Conservation (phyloP, 1,140 invertebrate species). For the Drosophila miranda region DNA sequence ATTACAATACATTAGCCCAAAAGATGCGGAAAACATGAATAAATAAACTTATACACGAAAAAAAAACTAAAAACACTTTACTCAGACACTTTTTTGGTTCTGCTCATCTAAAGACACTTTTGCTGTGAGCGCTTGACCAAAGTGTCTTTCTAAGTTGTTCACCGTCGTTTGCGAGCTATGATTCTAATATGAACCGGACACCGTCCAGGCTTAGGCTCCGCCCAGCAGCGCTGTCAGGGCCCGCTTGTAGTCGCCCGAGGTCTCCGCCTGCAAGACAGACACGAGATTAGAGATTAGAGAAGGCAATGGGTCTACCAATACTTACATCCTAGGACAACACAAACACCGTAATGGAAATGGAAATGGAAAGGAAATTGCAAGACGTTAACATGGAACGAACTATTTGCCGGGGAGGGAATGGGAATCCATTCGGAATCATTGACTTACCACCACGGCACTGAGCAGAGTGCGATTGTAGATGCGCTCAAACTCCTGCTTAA, state of each 20-base stretch:
- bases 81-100: too few species aligned
- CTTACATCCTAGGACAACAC: slow-evolving; percentile 50
- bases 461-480: slow-evolving; percentile 88
- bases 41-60: too few species aligned
- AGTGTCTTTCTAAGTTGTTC: too few species aligned
- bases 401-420: neutral
- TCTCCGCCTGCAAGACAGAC: slow-evolving; percentile 85
- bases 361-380: slow-evolving; percentile 31
- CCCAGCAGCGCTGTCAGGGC: slow-evolving; percentile 86
- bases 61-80: too few species aligned
- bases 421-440: neutral
- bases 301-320: slow-evolving; percentile 14
- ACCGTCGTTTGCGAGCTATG: too few species aligned
- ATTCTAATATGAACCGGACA: neutral
- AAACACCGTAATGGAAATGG: slow-evolving; percentile 27
- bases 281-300: neutral
- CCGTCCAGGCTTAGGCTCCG: slow-evolving; percentile 47
- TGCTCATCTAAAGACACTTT: too few species aligned
- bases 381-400: slow-evolving; percentile 23
- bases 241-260: slow-evolving; percentile 89
- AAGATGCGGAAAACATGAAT: too few species aligned
- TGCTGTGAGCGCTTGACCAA: too few species aligned
- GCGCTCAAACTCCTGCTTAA: slow-evolving; percentile 87
- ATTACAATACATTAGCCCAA: too few species aligned
- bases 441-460: slow-evolving; percentile 86